These are phyloP conservation scores for Nerophis ophidion DNA, from an alignment of 2,113 vertebrate genomes.

Conservation along the genomic window DNA sequence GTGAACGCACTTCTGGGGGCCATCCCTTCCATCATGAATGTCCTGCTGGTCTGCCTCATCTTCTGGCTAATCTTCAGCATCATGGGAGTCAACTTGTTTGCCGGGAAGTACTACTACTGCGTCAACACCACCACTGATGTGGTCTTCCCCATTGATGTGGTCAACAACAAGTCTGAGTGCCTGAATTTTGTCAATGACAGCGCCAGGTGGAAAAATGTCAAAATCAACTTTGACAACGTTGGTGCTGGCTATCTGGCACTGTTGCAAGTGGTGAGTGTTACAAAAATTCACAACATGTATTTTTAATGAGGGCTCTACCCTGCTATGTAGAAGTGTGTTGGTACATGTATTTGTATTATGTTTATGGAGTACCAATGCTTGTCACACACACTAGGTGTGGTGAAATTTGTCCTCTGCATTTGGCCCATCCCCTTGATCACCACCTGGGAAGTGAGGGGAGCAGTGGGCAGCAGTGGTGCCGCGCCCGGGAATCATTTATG, in stretches of 20 bases:
- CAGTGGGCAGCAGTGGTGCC: too few relatives aligned
- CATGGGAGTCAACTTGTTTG: constrained; percentile 97
- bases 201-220: constrained; percentile 91
- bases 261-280: constrained; percentile 87
- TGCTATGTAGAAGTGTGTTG: too few relatives aligned
- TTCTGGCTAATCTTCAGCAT: constrained; percentile 99
- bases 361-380: too few relatives aligned
- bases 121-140: constrained; percentile 83
- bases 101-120: constrained; percentile 92
- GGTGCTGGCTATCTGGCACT: constrained; percentile 94
- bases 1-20: constrained; percentile 97
- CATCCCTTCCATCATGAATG: constrained; percentile 99
- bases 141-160: constrained; percentile 69
- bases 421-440: too few relatives aligned
- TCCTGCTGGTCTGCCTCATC: constrained; percentile 97
- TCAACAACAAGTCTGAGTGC: constrained; percentile 87
- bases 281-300: background rate
- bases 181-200: constrained; percentile 71
- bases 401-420: too few relatives aligned
- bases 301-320: background rate
- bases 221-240: constrained; percentile 98
- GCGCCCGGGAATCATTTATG: too few relatives aligned
- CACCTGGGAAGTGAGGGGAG: too few relatives aligned
- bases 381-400: too few relatives aligned
- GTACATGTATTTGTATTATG: too few relatives aligned